These are phyloP conservation scores for Tadarida brasiliensis DNA, from an alignment of 2,797 vertebrate species.

Conservation along the genomic window DNA sequence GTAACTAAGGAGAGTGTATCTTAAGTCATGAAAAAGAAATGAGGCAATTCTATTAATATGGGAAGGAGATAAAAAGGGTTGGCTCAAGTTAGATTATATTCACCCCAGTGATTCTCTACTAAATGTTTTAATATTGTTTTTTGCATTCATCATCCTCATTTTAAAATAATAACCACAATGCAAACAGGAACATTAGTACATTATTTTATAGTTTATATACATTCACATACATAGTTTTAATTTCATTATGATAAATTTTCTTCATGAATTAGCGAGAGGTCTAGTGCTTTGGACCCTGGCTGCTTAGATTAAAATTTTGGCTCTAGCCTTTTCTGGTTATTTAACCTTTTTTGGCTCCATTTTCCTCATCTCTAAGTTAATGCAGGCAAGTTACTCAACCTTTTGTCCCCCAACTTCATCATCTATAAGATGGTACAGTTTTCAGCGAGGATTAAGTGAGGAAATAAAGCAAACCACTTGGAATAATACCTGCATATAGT, in stretches of 20 bases:
- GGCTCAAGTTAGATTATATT: slow-evolving; percentile 1
- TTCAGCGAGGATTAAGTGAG: slow-evolving; percentile 24
- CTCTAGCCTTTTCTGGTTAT: not conserved
- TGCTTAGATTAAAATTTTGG: not conserved
- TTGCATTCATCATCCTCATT: not conserved
- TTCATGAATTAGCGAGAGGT: not conserved
- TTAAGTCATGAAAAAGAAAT: slow-evolving; percentile 15
- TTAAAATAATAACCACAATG: slow-evolving; percentile 32
- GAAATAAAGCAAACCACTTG: slow-evolving; percentile 13
- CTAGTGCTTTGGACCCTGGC: not conserved
- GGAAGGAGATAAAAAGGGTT: not conserved
- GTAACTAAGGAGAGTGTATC: not conserved
- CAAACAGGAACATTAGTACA: not conserved
- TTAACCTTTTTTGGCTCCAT: not conserved
- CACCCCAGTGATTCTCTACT: not conserved
- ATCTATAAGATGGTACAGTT: not conserved
- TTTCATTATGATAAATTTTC: slow-evolving; percentile 41
- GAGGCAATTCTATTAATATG: slow-evolving; percentile 56
- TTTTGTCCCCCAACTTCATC: not conserved
- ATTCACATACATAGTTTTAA: not conserved
- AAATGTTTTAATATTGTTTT: not conserved
- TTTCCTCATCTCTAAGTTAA: not conserved
- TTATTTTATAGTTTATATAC: not conserved
- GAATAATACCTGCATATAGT: not conserved
- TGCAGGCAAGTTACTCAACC: not conserved